These are phyloP conservation scores for Planiliza haematocheilus DNA, from an alignment of 2,113 vertebrate species.

Conservation along the genomic window DNA sequence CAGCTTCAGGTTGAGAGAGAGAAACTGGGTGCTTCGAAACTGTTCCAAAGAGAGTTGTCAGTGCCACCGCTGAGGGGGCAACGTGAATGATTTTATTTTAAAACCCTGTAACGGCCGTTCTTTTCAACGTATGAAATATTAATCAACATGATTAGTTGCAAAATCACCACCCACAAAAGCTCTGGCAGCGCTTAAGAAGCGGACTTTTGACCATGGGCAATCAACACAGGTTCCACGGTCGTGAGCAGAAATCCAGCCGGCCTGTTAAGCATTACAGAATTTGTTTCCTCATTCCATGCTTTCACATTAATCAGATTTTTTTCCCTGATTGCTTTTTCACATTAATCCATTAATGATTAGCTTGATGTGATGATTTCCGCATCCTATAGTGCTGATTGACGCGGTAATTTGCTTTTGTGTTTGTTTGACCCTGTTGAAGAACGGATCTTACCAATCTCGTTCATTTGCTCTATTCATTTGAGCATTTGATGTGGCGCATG, in stretches of 20 bases:
- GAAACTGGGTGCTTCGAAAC: no score
- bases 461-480: no score
- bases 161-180: neutral
- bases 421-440: no score
- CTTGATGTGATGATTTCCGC: conserved; percentile 1
- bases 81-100: no score
- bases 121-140: conserved; percentile 1
- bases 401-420: no score
- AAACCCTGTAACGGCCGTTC: no score
- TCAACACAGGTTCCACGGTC: neutral
- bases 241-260: neutral
- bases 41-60: no score
- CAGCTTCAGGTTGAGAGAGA: neutral
- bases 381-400: neutral
- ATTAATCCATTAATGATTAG: neutral
- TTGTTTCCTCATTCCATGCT: neutral
- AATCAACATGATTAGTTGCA: neutral
- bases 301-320: neutral
- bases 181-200: neutral
- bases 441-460: no score
- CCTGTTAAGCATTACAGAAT: neutral
- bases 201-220: neutral
- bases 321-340: neutral
- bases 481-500: no score
- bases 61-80: no score